Evolutionary conservation across 1,140 invertebrate genomes (phyloP).

Genomic region (Drosophila guanche): DNA sequence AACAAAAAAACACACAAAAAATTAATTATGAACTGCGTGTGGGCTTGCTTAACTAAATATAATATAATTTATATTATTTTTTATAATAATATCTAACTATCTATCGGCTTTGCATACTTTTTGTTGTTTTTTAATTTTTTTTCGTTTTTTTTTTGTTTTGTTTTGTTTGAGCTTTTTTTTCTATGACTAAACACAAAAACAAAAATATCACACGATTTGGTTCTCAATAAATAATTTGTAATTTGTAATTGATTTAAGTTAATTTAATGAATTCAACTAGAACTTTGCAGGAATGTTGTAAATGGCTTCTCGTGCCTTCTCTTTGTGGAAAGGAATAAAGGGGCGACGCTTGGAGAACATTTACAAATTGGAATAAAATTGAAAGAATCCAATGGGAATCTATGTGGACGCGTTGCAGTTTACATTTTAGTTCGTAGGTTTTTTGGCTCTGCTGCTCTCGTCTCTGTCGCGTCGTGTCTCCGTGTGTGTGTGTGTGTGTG

Average conservation of each 20-base stretch:
- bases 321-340: conserved; percentile 29
- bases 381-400: conserved; percentile 32
- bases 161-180: conserved; percentile 27
- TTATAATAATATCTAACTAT: conserved; percentile 20
- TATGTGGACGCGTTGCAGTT: conserved; percentile 44
- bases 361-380: conserved; percentile 65
- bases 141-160: conserved; percentile 31
- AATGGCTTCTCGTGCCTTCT: conserved; percentile 8
- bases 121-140: conserved; percentile 43
- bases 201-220: conserved; percentile 65
- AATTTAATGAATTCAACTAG: conserved; percentile 50
- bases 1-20: conserved; percentile 26
- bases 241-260: conserved; percentile 37
- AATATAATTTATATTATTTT: conserved; percentile 29
- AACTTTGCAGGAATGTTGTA: conserved; percentile 43
- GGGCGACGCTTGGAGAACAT: conserved; percentile 25
- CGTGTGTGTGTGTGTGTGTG: conserved; percentile 30
- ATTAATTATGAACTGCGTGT: conserved; percentile 23
- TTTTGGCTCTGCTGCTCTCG: not conserved
- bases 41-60: conserved; percentile 34
- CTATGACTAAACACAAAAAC: conserved; percentile 62
- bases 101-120: conserved; percentile 52
- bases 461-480: conserved; percentile 11
- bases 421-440: conserved; percentile 59
- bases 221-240: conserved; percentile 47